Conservation (phyloP, 2,113 vertebrate species). For the Nipponia nippon region DNA sequence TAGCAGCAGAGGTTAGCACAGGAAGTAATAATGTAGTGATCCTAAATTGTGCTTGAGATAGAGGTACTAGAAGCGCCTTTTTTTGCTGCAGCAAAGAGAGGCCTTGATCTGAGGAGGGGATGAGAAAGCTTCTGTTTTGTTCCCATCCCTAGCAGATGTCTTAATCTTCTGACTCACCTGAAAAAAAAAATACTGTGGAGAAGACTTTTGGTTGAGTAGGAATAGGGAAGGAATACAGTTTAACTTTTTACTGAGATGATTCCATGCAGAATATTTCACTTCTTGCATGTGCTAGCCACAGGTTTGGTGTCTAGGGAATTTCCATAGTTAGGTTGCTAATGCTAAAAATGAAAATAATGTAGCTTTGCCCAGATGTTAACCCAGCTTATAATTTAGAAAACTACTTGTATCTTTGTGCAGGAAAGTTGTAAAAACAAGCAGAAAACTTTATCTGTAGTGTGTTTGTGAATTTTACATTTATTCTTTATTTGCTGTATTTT, state of each 20-base stretch:
- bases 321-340: background rate
- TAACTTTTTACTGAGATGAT: background rate
- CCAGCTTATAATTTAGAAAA: background rate
- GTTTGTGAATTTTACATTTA: background rate
- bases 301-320: background rate
- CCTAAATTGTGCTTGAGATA: background rate
- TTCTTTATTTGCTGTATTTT: background rate
- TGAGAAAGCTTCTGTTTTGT: background rate
- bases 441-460: background rate
- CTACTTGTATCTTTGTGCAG: background rate
- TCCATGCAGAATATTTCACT: background rate
- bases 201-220: background rate
- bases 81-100: background rate
- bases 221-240: background rate
- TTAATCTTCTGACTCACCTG: background rate
- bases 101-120: background rate
- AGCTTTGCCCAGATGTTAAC: background rate
- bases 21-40: background rate
- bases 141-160: background rate
- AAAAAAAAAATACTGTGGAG: fast-evolving
- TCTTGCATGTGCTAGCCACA: background rate
- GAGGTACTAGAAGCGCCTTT: background rate
- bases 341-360: background rate
- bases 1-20: background rate
- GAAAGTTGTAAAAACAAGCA: background rate